Conservation (phyloP, 2,888 invertebrate genomes). For the Nebria salina region DNA sequence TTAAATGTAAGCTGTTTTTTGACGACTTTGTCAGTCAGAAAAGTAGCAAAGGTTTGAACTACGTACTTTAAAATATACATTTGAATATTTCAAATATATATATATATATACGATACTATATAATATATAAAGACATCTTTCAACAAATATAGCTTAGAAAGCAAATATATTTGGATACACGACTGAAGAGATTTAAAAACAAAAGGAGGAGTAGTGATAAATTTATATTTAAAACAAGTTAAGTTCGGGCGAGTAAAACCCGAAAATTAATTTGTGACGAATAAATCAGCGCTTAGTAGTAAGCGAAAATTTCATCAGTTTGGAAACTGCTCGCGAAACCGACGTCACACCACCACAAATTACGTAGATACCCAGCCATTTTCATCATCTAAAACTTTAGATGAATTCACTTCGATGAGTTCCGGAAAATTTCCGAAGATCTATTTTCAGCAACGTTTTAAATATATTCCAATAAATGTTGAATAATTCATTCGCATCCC, state of each 20-base stretch:
- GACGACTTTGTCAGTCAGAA: no score
- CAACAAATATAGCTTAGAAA: no score
- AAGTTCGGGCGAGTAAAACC: background rate
- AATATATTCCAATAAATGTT: slow-evolving; percentile 32
- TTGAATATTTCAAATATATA: no score
- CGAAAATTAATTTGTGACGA: slow-evolving; percentile 26
- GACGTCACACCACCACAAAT: slow-evolving; percentile 3
- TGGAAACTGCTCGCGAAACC: background rate
- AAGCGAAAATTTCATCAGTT: slow-evolving; percentile 33
- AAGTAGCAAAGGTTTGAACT: no score
- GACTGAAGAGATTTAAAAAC: background rate
- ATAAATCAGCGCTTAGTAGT: slow-evolving; percentile 20
- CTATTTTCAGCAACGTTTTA: slow-evolving; percentile 25
- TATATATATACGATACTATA: no score
- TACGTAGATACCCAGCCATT: slow-evolving; percentile 5
- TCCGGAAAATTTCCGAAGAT: slow-evolving; percentile 22
- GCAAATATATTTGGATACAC: no score
- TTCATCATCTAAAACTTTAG: slow-evolving; percentile 32
- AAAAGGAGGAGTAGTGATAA: background rate
- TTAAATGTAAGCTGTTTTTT: no score
- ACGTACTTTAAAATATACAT: no score
- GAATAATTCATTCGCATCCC: slow-evolving; percentile 9
- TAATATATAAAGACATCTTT: no score
- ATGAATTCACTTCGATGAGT: slow-evolving; percentile 27
- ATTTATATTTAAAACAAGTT: background rate